These are phyloP conservation scores for Indicator maculatus DNA, from an alignment of 2,113 vertebrate species.

Conservation along the genomic window DNA sequence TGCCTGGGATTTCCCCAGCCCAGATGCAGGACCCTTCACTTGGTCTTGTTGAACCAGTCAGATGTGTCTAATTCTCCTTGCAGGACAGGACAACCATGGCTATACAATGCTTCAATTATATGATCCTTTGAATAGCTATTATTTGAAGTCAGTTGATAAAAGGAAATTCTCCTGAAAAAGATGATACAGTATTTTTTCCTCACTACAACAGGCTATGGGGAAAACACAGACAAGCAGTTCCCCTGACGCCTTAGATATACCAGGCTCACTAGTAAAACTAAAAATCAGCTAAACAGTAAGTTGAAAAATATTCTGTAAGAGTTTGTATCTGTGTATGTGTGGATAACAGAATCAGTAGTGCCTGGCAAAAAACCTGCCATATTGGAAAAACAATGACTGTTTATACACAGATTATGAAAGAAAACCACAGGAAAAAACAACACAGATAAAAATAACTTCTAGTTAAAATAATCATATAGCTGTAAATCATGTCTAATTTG, in stretches of 20 bases:
- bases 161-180: background rate
- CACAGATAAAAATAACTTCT: background rate
- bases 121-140: background rate
- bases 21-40: too few relatives aligned
- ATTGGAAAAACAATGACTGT: background rate
- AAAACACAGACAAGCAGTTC: slow-evolving; percentile 22
- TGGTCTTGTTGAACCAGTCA: background rate
- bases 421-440: background rate
- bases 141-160: slow-evolving; percentile 31
- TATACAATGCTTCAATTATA: background rate
- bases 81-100: accelerated
- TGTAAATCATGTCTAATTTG: background rate
- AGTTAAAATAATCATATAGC: background rate
- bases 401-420: background rate
- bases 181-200: slow-evolving; percentile 14
- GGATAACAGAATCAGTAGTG: background rate
- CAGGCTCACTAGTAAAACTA: background rate
- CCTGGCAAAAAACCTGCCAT: background rate
- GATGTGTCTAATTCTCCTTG: background rate
- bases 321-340: background rate
- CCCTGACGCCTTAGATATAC: slow-evolving; percentile 23
- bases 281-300: background rate
- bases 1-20: too few relatives aligned
- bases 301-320: background rate
- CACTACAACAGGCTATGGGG: slow-evolving; percentile 26